Evolutionary conservation across 2,888 invertebrate genomes (phyloP).

Genomic region (Conomelus anceps): DNA sequence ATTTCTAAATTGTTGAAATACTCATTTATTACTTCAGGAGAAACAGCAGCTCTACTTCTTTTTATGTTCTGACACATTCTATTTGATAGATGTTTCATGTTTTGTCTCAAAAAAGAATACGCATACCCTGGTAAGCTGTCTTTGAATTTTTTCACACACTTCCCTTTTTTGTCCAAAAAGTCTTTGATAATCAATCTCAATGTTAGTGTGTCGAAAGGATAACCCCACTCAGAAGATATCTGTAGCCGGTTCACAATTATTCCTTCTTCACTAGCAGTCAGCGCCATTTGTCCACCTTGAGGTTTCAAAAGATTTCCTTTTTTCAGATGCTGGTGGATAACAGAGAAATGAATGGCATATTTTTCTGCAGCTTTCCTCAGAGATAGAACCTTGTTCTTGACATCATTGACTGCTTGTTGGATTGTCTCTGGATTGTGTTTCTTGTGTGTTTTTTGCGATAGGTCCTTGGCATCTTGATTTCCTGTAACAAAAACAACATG

Average conservation of each 20-base stretch:
- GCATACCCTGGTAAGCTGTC: slow-evolving; percentile 31
- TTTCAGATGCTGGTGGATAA: slow-evolving; percentile 19
- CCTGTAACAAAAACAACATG: slow-evolving; percentile 8
- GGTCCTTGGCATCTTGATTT: neutral
- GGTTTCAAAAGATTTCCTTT: slow-evolving; percentile 6
- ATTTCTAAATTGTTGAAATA: slow-evolving; percentile 33
- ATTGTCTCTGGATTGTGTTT: slow-evolving; percentile 9
- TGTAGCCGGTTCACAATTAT: slow-evolving; percentile 17
- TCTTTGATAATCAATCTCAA: slow-evolving; percentile 31
- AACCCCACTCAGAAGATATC: slow-evolving; percentile 32
- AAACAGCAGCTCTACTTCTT: slow-evolving; percentile 31
- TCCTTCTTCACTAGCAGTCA: slow-evolving; percentile 26
- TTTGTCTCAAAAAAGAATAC: slow-evolving; percentile 31
- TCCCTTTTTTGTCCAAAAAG: slow-evolving; percentile 32
- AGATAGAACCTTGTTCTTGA: slow-evolving; percentile 3
- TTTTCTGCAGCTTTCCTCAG: slow-evolving; percentile 12
- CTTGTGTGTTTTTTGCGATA: slow-evolving; percentile 3
- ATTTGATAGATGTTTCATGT: slow-evolving; percentile 28
- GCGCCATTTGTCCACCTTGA: slow-evolving; percentile 25
- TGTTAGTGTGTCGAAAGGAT: slow-evolving; percentile 30
- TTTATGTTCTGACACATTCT: slow-evolving; percentile 29
- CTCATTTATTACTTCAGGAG: slow-evolving; percentile 29
- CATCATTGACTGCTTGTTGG: slow-evolving; percentile 4
- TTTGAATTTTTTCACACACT: slow-evolving; percentile 28
- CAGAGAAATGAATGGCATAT: slow-evolving; percentile 8